Conservation (phyloP, 2,888 invertebrate species). For the Coleophora deauratella region DNA sequence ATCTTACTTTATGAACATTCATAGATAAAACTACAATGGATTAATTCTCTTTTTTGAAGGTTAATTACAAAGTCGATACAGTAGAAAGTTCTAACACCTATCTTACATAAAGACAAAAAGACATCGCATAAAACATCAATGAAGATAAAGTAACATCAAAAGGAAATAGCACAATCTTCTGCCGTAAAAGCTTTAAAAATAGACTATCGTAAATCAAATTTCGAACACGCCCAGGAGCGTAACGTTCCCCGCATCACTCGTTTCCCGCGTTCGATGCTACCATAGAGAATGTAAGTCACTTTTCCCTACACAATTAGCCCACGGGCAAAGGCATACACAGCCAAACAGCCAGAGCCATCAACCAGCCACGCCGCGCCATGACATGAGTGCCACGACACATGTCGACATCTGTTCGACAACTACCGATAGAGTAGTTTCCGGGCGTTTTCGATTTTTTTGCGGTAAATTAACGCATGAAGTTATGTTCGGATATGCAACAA, state of each 20-base stretch:
- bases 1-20: too few relatives aligned
- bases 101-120: too few relatives aligned
- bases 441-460: conserved; percentile 52
- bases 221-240: conserved; percentile 18
- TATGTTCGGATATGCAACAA: conserved; percentile 35
- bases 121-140: too few relatives aligned
- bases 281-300: conserved; percentile 24
- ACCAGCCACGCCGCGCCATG: too few relatives aligned
- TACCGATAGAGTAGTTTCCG: conserved; percentile 62
- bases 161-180: too few relatives aligned
- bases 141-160: too few relatives aligned
- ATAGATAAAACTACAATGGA: too few relatives aligned
- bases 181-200: too few relatives aligned
- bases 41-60: too few relatives aligned
- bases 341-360: neutral
- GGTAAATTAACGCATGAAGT: conserved; percentile 52
- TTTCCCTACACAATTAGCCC: conserved; percentile 63
- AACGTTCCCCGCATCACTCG: neutral
- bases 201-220: conserved; percentile 28
- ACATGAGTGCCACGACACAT: conserved; percentile 38
- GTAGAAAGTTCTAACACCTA: too few relatives aligned
- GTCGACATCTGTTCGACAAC: conserved; percentile 68
- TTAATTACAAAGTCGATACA: too few relatives aligned
- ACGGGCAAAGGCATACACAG: conserved; percentile 22
- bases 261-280: conserved; percentile 1